Conservation (phyloP, 2,113 vertebrate genomes). For the Heterochromis multidens region DNA sequence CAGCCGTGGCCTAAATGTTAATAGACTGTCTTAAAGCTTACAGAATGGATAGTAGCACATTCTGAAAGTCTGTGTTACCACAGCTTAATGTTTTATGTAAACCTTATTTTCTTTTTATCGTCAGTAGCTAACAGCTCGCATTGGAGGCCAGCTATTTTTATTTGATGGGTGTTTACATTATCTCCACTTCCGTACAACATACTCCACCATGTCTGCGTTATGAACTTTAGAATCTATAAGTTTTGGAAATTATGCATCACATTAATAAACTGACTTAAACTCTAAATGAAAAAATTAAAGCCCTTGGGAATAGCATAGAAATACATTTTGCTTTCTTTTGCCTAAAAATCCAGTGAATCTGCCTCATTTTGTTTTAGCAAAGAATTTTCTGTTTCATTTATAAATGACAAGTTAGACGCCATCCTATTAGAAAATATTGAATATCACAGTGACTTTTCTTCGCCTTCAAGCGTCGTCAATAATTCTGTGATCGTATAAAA, state of each 20-base stretch:
- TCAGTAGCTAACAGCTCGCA: background rate
- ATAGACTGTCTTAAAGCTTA: background rate
- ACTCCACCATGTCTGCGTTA: background rate
- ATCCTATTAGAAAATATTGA: background rate
- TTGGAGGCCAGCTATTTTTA: background rate
- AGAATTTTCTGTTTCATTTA: background rate
- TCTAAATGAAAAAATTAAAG: background rate
- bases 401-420: background rate
- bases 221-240: background rate
- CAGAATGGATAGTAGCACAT: background rate
- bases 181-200: background rate
- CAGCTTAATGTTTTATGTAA: background rate
- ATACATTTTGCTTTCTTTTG: background rate
- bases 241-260: background rate
- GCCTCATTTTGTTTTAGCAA: background rate
- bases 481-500: background rate
- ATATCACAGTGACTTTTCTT: background rate
- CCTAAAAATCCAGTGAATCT: fast-evolving
- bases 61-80: background rate
- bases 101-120: background rate
- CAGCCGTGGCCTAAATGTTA: background rate
- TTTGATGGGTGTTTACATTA: background rate
- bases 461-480: background rate
- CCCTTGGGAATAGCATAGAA: background rate
- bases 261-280: background rate